Percentiles rank a stretch among this genome's conserved stretches.
These are phyloP conservation scores for Corythornis madagascariensis DNA, from an alignment of 2,113 vertebrate species.

Conservation along the genomic window DNA sequence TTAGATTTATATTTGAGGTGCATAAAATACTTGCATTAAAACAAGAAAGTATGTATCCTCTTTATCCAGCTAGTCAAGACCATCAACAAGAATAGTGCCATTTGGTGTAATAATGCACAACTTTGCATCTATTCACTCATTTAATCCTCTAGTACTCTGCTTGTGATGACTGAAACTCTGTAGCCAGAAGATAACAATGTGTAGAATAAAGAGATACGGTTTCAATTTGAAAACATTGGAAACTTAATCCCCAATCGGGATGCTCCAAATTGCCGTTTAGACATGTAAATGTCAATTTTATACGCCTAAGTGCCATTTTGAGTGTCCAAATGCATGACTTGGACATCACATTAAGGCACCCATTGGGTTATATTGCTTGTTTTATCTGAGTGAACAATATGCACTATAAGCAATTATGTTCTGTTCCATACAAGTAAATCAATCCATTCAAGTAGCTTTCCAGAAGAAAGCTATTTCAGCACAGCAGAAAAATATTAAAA, in stretches of 20 bases:
- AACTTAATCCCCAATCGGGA: conserved; percentile 60
- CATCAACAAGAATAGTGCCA: background rate
- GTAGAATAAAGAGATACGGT: background rate
- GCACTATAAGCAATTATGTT: conserved; percentile 42
- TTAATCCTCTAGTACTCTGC: background rate
- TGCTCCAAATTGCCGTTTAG: conserved; percentile 51
- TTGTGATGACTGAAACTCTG: background rate
- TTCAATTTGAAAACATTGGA: conserved; percentile 12
- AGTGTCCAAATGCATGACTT: conserved; percentile 57
- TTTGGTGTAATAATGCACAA: background rate
- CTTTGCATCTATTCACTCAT: conserved; percentile 1
- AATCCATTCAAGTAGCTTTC: conserved; percentile 32
- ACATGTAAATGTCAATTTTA: conserved; percentile 57
- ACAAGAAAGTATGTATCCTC: background rate
- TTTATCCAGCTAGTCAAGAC: background rate
- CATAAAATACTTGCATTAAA: conserved; percentile 3
- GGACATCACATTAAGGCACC: conserved; percentile 57
- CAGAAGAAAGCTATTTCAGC: conserved; percentile 39
- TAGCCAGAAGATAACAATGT: conserved; percentile 14
- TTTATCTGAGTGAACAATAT: conserved; percentile 63
- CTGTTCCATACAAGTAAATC: conserved; percentile 44
- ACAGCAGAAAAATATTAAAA: conserved; percentile 55
- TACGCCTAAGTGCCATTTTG: conserved; percentile 57
- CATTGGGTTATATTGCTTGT: conserved; percentile 44
- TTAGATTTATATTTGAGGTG: background rate